These are phyloP conservation scores for Nysson spinosus DNA, from an alignment of 2,888 invertebrate species.

Conservation along the genomic window DNA sequence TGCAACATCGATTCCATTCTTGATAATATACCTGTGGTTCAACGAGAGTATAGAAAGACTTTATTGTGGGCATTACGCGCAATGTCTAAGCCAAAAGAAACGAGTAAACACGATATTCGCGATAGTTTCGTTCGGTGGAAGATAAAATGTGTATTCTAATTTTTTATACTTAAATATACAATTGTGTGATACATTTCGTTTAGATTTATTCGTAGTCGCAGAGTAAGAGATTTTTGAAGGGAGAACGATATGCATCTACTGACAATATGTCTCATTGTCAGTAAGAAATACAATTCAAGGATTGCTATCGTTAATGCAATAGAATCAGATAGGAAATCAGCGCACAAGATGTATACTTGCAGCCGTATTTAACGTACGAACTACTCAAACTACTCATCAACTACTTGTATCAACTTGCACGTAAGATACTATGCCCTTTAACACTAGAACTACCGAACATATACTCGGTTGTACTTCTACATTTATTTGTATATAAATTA, in stretches of 20 bases:
- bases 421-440: too few relatives aligned
- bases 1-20: slow-evolving; percentile 36
- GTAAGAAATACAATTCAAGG: too few relatives aligned
- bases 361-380: slow-evolving; percentile 2
- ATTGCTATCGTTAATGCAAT: not conserved
- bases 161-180: slow-evolving; percentile 44
- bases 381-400: not conserved
- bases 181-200: slow-evolving; percentile 35
- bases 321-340: slow-evolving; percentile 4
- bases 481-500: too few relatives aligned
- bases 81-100: slow-evolving; percentile 30
- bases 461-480: too few relatives aligned
- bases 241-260: too few relatives aligned
- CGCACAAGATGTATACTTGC: not conserved
- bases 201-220: slow-evolving; percentile 27
- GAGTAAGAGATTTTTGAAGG: not conserved
- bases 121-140: slow-evolving; percentile 36
- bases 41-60: slow-evolving; percentile 23
- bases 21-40: slow-evolving; percentile 21
- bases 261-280: too few relatives aligned
- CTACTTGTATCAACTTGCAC: too few relatives aligned
- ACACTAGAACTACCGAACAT: too few relatives aligned
- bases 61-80: slow-evolving; percentile 44
- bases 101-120: slow-evolving; percentile 9
- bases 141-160: slow-evolving; percentile 39